Evolutionary conservation across 2,888 invertebrate genomes (phyloP).

Genomic region (Phasia obesa): DNA sequence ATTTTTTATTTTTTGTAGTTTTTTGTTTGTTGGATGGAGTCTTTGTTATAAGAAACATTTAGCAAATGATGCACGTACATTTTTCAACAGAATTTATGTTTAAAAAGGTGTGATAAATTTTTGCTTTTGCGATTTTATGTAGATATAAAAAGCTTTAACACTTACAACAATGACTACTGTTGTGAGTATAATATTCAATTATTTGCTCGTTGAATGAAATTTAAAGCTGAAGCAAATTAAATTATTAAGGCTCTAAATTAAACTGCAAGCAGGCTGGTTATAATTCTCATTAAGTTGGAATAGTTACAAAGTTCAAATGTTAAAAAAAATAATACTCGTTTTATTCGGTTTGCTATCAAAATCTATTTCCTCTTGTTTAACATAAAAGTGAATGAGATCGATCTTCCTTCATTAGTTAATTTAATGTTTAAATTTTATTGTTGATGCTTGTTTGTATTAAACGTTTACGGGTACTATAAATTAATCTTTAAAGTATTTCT

Average conservation of each 20-base stretch:
- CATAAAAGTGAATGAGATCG: conserved; percentile 55
- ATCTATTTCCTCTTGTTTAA: conserved; percentile 16
- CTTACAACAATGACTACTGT: conserved; percentile 46
- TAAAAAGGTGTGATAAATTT: conserved; percentile 70
- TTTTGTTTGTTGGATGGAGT: conserved; percentile 12
- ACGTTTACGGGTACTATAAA: conserved; percentile 12
- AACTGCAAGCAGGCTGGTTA: neutral
- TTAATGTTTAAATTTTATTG: conserved; percentile 9
- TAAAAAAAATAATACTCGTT: neutral
- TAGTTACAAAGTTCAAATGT: conserved; percentile 53
- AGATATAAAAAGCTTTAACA: conserved; percentile 52
- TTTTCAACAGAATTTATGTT: conserved; percentile 66
- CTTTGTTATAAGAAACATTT: conserved; percentile 63
- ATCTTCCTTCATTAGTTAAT: conserved; percentile 29
- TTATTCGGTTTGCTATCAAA: conserved; percentile 4
- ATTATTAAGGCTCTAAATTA: conserved; percentile 6
- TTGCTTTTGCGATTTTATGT: conserved; percentile 61
- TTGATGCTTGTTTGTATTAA: conserved; percentile 5
- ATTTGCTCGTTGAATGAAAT: conserved; percentile 4
- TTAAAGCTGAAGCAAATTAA: conserved; percentile 6
- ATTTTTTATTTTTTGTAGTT: conserved; percentile 20
- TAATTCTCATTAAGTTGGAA: conserved; percentile 26
- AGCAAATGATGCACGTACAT: conserved; percentile 70
- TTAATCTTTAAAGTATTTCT: conserved; percentile 30
- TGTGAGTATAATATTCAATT: neutral